phyloP scores from a whole-genome alignment of 2,888 invertebrate species.

The Harmothoe impar region DNA sequence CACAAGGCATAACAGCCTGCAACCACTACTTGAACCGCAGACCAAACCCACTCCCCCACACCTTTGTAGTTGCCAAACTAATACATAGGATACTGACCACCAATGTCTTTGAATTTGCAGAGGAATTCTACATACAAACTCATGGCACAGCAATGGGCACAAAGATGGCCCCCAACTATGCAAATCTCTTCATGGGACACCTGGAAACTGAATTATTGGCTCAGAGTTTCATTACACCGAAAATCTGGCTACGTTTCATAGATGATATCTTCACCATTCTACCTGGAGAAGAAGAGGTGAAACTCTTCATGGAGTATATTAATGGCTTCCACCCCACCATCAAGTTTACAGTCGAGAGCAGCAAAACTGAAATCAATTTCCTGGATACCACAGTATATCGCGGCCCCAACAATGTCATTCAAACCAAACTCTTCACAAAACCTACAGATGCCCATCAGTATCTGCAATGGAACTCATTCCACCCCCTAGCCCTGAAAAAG shows the following conservation, averaged over 20 bases:
- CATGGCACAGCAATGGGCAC: slow-evolving; percentile 34
- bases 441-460: not conserved
- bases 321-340: not conserved
- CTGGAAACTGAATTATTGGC: not conserved
- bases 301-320: not conserved
- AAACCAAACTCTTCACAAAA: not conserved
- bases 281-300: not conserved
- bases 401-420: not conserved
- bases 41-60: not conserved
- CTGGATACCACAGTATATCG: not conserved
- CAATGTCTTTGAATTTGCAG: not conserved
- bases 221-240: not conserved
- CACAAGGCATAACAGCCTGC: slow-evolving; percentile 13
- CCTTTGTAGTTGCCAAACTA: not conserved
- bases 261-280: slow-evolving; percentile 29
- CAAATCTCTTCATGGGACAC: slow-evolving; percentile 39
- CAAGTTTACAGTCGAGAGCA: not conserved
- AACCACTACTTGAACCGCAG: not conserved
- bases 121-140: not conserved
- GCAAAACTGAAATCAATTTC: not conserved
- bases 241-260: not conserved
- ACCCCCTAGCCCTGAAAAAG: not conserved
- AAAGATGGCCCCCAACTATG: slow-evolving; percentile 15
- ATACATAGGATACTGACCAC: not conserved
- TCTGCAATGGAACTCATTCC: not conserved